Percentiles rank a stretch among this genome's conserved stretches.
Conservation (phyloP, 2,797 vertebrate species). For the Hoplostethus atlanticus region DNA sequence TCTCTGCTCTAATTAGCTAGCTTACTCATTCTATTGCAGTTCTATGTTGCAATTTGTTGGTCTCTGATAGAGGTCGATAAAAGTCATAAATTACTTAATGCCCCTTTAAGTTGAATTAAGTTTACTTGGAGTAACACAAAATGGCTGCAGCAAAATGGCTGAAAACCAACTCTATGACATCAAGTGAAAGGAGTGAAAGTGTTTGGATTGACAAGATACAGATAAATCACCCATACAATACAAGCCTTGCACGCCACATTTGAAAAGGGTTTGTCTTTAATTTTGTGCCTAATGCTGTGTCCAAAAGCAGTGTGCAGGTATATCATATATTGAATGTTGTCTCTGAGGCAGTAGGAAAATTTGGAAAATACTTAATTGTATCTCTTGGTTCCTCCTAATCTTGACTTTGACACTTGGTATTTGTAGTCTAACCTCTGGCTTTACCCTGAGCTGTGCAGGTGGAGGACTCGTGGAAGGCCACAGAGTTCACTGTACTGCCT, state of each 20-base stretch:
- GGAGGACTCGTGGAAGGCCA: slow-evolving; percentile 87
- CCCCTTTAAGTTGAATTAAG: too few relatives aligned
- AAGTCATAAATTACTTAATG: too few relatives aligned
- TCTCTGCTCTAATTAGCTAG: too few relatives aligned
- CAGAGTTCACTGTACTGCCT: slow-evolving; percentile 84
- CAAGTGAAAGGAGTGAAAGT: neutral
- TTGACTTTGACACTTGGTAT: neutral
- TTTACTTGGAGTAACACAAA: too few relatives aligned
- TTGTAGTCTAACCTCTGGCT: neutral
- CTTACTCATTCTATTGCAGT: too few relatives aligned
- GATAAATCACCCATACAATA: neutral
- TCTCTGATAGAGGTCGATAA: too few relatives aligned
- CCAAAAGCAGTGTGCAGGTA: too few relatives aligned
- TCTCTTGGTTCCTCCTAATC: neutral
- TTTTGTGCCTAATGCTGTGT: too few relatives aligned
- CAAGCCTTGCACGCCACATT: neutral
- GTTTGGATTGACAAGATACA: neutral
- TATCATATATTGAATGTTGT: neutral
- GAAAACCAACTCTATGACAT: too few relatives aligned
- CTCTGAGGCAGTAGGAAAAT: neutral
- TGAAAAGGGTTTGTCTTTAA: neutral
- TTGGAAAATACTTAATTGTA: neutral
- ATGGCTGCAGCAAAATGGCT: too few relatives aligned
- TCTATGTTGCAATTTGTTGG: too few relatives aligned
- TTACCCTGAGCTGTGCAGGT: slow-evolving; percentile 67